A percentile compares a stretch with the other conserved stretches of the same genome.
Evolutionary conservation across 2,113 vertebrate species (phyloP).

Genomic region (Isichthys henryi): DNA sequence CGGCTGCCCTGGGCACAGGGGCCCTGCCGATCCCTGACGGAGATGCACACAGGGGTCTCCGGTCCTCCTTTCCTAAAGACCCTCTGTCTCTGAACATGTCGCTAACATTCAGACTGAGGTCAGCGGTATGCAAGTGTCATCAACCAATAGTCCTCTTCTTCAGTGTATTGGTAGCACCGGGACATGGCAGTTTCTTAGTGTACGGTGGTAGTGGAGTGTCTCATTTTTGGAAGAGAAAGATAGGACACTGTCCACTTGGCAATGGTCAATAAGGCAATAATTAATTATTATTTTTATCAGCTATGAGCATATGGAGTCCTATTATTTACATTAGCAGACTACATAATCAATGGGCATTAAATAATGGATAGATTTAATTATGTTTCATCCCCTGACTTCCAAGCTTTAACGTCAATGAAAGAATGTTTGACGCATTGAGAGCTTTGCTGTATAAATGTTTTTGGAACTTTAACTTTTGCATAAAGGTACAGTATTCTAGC

Average conservation of each 20-base stretch:
- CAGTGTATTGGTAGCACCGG: neutral
- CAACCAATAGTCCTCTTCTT: no score
- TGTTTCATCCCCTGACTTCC: neutral
- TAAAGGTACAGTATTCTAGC: neutral
- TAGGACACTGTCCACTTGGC: neutral
- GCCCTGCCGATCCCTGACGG: neutral
- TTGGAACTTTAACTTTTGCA: neutral
- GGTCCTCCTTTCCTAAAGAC: constrained; percentile 18
- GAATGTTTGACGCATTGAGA: neutral
- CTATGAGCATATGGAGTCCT: neutral
- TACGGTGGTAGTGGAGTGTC: neutral
- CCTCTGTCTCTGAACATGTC: neutral
- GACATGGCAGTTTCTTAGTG: neutral
- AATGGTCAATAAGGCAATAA: neutral
- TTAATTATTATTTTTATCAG: neutral
- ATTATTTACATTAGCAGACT: neutral
- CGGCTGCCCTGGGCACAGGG: constrained; percentile 1
- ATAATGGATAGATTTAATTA: neutral
- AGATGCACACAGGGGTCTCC: constrained; percentile 16
- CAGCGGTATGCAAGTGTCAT: neutral
- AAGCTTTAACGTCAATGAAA: neutral
- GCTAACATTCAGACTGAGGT: neutral
- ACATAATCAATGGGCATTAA: neutral
- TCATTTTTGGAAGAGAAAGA: neutral
- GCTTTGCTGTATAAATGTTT: neutral